phyloP scores from a whole-genome alignment of 2,888 invertebrate genomes.

The Pandemis cinnamomeana region DNA sequence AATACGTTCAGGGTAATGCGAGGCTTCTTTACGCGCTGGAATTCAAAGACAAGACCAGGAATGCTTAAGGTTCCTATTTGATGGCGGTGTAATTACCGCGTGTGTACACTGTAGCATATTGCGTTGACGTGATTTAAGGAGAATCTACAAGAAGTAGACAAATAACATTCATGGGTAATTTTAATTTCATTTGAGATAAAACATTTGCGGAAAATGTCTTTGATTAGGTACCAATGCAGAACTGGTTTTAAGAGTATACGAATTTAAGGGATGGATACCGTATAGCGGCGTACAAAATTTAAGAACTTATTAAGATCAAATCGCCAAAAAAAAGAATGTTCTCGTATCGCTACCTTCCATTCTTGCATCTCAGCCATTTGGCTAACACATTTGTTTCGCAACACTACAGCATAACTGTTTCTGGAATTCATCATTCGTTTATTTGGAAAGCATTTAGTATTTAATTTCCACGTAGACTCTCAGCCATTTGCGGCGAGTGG shows the following conservation, averaged over 20 bases:
- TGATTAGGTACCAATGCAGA: neutral
- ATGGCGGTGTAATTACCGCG: constrained; percentile 31
- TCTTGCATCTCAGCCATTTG: neutral
- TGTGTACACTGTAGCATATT: constrained; percentile 28
- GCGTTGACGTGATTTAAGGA: constrained; percentile 29
- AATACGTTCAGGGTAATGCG: constrained; percentile 35
- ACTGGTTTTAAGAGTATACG: neutral
- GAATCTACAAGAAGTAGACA: constrained; percentile 20
- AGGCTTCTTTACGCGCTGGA: constrained; percentile 36
- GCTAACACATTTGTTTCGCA: neutral
- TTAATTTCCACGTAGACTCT: constrained; percentile 43
- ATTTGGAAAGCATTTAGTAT: constrained; percentile 17
- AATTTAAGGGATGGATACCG: too few relatives aligned
- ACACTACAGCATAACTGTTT: too few relatives aligned
- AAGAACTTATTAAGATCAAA: too few relatives aligned
- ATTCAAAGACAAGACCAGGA: constrained; percentile 34
- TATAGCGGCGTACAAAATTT: too few relatives aligned
- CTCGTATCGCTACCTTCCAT: too few relatives aligned
- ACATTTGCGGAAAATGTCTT: neutral
- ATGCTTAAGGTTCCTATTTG: constrained; percentile 31
- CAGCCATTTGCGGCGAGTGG: constrained; percentile 55
- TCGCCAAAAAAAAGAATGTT: too few relatives aligned
- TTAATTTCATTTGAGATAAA: constrained; percentile 5
- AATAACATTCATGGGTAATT: constrained; percentile 6
- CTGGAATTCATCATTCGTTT: neutral